Evolutionary conservation across 1,140 invertebrate genomes (phyloP), one percentile per base, ranked within the genome.

Genomic region (Heliconius himera): DNA sequence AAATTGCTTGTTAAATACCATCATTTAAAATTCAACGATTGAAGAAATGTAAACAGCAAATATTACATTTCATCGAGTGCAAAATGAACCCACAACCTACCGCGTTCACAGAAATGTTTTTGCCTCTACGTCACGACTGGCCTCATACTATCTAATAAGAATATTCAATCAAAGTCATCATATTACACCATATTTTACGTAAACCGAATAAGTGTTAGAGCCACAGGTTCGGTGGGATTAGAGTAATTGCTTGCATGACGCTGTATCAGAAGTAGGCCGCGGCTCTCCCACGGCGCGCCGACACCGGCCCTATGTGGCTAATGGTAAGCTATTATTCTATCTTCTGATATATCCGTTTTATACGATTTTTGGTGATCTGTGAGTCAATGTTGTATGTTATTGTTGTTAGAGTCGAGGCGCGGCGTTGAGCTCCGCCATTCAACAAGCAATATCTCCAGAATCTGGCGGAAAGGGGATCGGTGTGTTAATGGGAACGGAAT

Each of bases 261-360:
- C 86, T 84, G 90, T 84, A 83, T 87, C 86, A 85, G 84, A 88
- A 88, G 88, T 91, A 85, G 89, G 90, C 80, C 90, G 85, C 81
- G 79, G 54, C 77, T 85, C 88, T 93, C 91, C 91, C 91, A 93
- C 91, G 91, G 84, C 91, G 91, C 83, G 88, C 91, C 91, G 88
- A 93, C 91, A 91, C 90, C 90, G 91, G 82, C 86, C 80, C 86
- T 91, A 51, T 20, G 49, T 51, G 6, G 49, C 16, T 51, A 92
- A 92, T 91, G 87, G 89, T 83, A 79, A 84, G 88, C 89, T 88
- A 91, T 93, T 93, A 91, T 85, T 79, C 76, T 92, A 92, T 93
- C 90, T 87, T 74, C 82, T 84, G 88, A 89, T 91, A 91, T 86
- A 90, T 91, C 89, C 87, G 73, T 74, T 78, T 29, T 75, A 51